phyloP scores from a whole-genome alignment of 2,888 invertebrate species.

The Dolichomitus sp. region DNA sequence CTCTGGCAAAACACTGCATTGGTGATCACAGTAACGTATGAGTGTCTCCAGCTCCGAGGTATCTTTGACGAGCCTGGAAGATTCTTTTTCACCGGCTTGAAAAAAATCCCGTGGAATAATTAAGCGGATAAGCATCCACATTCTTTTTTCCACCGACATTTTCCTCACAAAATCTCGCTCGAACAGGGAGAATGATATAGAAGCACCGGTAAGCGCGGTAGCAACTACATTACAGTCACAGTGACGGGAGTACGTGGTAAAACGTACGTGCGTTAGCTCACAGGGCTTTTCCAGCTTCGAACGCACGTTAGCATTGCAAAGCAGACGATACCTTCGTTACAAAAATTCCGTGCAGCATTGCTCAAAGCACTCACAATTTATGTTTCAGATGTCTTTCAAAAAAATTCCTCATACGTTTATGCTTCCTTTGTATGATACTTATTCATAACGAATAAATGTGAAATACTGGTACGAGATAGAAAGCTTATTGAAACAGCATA shows the following conservation, averaged over 20 bases:
- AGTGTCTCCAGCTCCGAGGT: not conserved
- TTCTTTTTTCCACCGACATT: slow-evolving; percentile 26
- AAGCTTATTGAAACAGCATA: not conserved
- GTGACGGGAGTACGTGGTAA: not conserved
- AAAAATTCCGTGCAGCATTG: not conserved
- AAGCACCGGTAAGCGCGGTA: not conserved
- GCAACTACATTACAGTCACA: slow-evolving; percentile 15
- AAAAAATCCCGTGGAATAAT: slow-evolving; percentile 14
- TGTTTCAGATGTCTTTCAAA: not conserved
- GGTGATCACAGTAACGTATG: not conserved
- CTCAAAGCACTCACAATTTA: slow-evolving; percentile 23
- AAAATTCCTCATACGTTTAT: slow-evolving; percentile 1
- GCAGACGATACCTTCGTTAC: slow-evolving; percentile 12
- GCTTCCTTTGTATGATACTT: not conserved
- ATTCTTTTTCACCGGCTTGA: slow-evolving; percentile 32
- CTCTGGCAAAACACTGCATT: slow-evolving; percentile 18
- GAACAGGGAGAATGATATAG: slow-evolving; percentile 16
- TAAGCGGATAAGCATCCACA: not conserved
- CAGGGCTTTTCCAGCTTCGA: slow-evolving; percentile 11
- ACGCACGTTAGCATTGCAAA: slow-evolving; percentile 18
- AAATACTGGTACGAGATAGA: not conserved
- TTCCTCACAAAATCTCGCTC: not conserved
- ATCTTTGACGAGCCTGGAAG: slow-evolving; percentile 7
- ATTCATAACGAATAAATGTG: slow-evolving; percentile 14
- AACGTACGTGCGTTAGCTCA: slow-evolving; percentile 35